Evolutionary conservation across 2,113 vertebrate species (phyloP), one percentile per base, ranked within the genome.

Genomic region (Amia ocellicauda): DNA sequence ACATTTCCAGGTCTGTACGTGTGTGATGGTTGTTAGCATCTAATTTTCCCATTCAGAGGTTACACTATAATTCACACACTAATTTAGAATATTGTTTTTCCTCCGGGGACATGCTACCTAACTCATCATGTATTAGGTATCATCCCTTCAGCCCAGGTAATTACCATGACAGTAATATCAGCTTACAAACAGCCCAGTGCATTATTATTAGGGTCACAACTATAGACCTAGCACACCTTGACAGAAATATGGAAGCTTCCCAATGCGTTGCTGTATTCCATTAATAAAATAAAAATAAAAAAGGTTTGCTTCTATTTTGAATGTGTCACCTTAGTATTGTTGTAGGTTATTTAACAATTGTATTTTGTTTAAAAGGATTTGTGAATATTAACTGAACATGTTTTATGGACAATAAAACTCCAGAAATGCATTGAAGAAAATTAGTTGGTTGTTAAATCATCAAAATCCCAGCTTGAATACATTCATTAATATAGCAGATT

Each of bases 91-190:
- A 67, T 69, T 59, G 73, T 75, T 47, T 72, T 67, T 22, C 60
- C 58, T 51, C 60, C 59, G 66, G 67, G 67, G 58, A 63, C 63
- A 69, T 36, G 47, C 60, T 17, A 73, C 69, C 68, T 56, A 52
- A 55, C 73, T 71, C 69, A 71, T 62, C 36, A 0, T 70, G 81
- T 81, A 70, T 84, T 69, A 70, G 80, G 54, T 88, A 78, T 79
- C 82, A 71, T 68, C 70, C 77, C 77, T 73, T 77, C 70, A 47
- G 58, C 69, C 62, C 9, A 54, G 45, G 58, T 70, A 69, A 81
- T 86, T 72, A 75, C 77, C 76, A 70, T 24, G 65, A 70, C 56
- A 58, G 76, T 64, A 71, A 60, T 77, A 78, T 80, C 78, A 60
- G 64, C 69, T 88, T 85, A 83, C 86, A 52, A 63, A 50, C 31